Evolutionary conservation across 2,797 vertebrate species (phyloP).

Genomic region (Luscinia luscinia): DNA sequence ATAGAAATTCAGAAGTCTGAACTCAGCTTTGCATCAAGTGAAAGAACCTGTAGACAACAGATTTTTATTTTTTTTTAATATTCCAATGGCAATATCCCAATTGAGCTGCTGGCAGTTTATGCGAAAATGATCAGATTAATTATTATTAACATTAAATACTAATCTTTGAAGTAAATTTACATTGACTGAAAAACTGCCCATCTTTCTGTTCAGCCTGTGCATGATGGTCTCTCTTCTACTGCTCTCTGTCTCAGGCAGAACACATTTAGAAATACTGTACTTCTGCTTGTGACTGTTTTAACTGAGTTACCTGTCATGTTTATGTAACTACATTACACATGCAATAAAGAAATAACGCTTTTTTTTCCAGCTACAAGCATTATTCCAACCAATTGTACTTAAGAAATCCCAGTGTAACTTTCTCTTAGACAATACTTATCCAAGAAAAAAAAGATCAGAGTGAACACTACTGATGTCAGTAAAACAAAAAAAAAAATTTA

Average conservation of each 20-base stretch:
- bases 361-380: neutral
- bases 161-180: neutral
- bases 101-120: neutral
- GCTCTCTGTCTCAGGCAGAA: neutral
- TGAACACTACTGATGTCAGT: neutral
- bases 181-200: neutral
- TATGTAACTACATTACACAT: neutral
- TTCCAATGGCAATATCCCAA: neutral
- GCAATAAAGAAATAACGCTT: neutral
- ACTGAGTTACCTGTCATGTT: neutral
- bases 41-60: neutral
- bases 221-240: neutral
- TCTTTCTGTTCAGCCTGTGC: neutral
- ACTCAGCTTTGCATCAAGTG: neutral
- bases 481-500: neutral
- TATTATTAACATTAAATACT: neutral
- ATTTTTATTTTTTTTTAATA: neutral
- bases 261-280: neutral
- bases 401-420: neutral
- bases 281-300: neutral
- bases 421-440: neutral
- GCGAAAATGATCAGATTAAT: neutral
- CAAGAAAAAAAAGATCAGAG: neutral
- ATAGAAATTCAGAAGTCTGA: neutral
- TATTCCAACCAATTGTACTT: neutral